phyloP scores from a whole-genome alignment of 92 coral and sea anemone genomes.

The Actinernus sp. region DNA sequence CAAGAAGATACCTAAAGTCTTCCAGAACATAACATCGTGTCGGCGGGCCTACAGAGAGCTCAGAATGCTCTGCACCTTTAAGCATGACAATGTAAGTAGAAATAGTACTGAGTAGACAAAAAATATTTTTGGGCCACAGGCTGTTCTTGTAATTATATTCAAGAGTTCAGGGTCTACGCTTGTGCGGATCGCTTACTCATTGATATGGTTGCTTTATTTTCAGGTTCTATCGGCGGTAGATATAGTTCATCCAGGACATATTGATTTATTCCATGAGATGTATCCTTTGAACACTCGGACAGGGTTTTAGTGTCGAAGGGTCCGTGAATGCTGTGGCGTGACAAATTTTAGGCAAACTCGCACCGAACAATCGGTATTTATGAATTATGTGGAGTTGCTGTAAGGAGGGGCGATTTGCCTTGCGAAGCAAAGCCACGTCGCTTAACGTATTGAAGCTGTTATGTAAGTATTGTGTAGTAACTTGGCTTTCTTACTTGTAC shows the following conservation, averaged over 20 bases:
- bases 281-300: slow-evolving; percentile 75
- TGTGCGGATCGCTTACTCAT: slow-evolving; percentile 22
- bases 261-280: slow-evolving; percentile 98
- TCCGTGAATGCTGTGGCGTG: slow-evolving; percentile 61
- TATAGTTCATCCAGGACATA: slow-evolving; percentile 98
- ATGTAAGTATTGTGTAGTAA: too few relatives aligned
- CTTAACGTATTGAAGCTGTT: too few relatives aligned
- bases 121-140: too few relatives aligned
- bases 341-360: slow-evolving; percentile 11
- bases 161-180: slow-evolving; percentile 9
- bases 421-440: too few relatives aligned
- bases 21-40: slow-evolving; percentile 96
- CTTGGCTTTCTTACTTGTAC: too few relatives aligned
- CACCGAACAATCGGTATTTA: slow-evolving; percentile 1
- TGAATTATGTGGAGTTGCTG: too few relatives aligned
- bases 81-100: slow-evolving; percentile 96
- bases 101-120: too few relatives aligned
- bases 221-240: slow-evolving; percentile 97
- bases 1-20: slow-evolving; percentile 99
- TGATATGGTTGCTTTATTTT: slow-evolving; percentile 40
- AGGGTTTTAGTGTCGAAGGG: slow-evolving; percentile 4
- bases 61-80: slow-evolving; percentile 91
- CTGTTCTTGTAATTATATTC: too few relatives aligned
- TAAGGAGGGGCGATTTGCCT: slow-evolving; percentile 53
- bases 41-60: slow-evolving; percentile 98